Conservation (phyloP, 2,797 vertebrate genomes). For the Peromyscus nudipes region DNA sequence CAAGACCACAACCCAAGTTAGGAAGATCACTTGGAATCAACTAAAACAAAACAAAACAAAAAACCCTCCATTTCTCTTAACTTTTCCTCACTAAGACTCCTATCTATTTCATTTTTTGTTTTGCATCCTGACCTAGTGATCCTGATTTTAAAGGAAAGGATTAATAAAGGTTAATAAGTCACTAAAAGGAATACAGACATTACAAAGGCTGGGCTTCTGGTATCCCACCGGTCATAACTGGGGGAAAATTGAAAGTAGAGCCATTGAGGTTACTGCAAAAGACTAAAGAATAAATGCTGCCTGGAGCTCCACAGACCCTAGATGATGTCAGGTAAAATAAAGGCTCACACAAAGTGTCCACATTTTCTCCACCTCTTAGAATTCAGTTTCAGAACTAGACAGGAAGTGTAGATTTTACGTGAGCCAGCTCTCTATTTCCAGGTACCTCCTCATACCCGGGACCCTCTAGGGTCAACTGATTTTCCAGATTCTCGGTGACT, state of each 20-base stretch:
- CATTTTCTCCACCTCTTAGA: not conserved
- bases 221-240: not conserved
- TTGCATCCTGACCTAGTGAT: not conserved
- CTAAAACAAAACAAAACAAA: not conserved
- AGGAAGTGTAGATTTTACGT: not conserved
- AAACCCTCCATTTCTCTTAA: not conserved
- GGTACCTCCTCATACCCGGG: not conserved
- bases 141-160: not conserved
- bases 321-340: not conserved
- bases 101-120: not conserved
- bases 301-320: not conserved
- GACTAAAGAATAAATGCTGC: not conserved
- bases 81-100: slow-evolving; percentile 7
- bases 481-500: not conserved
- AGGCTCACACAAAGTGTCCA: not conserved
- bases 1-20: not conserved
- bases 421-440: not conserved
- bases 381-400: not conserved
- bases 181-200: slow-evolving; percentile 28
- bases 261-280: not conserved
- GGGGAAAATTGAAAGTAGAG: not conserved
- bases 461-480: not conserved
- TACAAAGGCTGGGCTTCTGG: not conserved
- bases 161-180: slow-evolving; percentile 6
- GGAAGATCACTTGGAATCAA: not conserved